These are phyloP conservation scores for Stenodera caucasica DNA, from an alignment of 2,888 invertebrate species.

Conservation along the genomic window DNA sequence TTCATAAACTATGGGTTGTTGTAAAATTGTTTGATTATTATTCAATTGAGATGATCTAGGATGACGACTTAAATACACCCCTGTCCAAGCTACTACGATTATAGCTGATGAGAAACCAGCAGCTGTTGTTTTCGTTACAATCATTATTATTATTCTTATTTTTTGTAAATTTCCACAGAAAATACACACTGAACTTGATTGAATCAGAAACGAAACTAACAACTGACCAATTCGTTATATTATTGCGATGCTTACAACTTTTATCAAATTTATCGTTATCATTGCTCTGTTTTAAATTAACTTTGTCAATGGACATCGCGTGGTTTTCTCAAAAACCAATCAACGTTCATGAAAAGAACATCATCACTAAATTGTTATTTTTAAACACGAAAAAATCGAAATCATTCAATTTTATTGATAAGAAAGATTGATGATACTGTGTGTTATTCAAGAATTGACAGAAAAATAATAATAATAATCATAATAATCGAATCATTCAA, in stretches of 20 bases:
- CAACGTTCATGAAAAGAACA: not conserved
- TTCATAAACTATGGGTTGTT: constrained; percentile 15
- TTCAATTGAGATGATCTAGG: constrained; percentile 7
- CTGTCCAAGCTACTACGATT: constrained; percentile 59
- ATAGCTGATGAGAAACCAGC: constrained; percentile 57
- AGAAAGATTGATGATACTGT: no score
- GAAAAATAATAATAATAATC: no score
- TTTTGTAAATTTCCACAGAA: not conserved
- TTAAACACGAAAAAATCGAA: no score
- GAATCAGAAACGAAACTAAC: not conserved
- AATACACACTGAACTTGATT: constrained; percentile 1
- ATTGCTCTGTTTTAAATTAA: not conserved
- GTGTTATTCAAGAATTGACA: no score
- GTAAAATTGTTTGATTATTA: not conserved
- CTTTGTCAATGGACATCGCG: constrained; percentile 10
- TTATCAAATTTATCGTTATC: not conserved
- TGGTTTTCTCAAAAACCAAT: constrained; percentile 11
- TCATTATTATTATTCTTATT: not conserved
- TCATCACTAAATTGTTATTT: not conserved
- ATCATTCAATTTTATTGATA: no score
- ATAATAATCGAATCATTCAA: no score
- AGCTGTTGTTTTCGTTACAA: constrained; percentile 32
- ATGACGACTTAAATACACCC: constrained; percentile 57
- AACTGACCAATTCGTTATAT: constrained; percentile 16
- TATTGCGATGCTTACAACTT: not conserved